Base-by-base conservation (phyloP, 2,797 vertebrate species). In the Podarcis siculus region DNA sequence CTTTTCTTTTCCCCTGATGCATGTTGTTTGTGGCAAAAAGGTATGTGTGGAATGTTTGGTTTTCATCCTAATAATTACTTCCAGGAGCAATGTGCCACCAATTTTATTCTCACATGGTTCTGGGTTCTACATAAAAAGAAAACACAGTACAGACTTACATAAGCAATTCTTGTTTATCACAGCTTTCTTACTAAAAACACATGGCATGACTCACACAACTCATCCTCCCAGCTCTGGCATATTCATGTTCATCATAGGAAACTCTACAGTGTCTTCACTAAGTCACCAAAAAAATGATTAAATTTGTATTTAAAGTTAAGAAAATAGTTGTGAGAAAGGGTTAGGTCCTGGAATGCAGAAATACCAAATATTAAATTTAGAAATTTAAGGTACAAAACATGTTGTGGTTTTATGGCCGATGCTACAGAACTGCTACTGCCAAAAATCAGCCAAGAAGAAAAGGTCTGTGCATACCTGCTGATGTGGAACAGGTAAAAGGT, bases 21-120 rank as follows among this genome's bases (percentile, higher is more conserved):
- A 82, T 75, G 8, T 69, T 83, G 42, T 73, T 55, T 87, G 45
- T n/a, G 32, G 75, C 23, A 82, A 5, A 82, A 87, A 86, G 58
- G 30, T 78, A 89, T 79, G 83, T 30, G 5, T 89, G 86, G 86
- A 86, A 91, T 89, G 69, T 67, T 61, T 85, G 49, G 23, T 76
- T 82, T 92, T 83, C 27, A 82, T 25, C 30, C 1, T 6, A 73
- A 10, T 78, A 83, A 80, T 83, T 88, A 83, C 39, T 87, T 49
- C 3, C 49, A 88, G n/a, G 10, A 89, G 12, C 17, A 91, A 88
- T 83, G 45, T 35, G n/a, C 13, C 77, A 83, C 30, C 12, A 67
- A 49, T 88, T 90, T 89, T 8, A 90, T 66, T 79, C 79, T 82
- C 73, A 85, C 91, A 66, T 15, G 82, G 8, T 61, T 79, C 77